Evolutionary conservation across 2,888 invertebrate species (phyloP), one percentile per base, ranked within the genome.

Genomic region (Chrysopilus asiliformis): DNA sequence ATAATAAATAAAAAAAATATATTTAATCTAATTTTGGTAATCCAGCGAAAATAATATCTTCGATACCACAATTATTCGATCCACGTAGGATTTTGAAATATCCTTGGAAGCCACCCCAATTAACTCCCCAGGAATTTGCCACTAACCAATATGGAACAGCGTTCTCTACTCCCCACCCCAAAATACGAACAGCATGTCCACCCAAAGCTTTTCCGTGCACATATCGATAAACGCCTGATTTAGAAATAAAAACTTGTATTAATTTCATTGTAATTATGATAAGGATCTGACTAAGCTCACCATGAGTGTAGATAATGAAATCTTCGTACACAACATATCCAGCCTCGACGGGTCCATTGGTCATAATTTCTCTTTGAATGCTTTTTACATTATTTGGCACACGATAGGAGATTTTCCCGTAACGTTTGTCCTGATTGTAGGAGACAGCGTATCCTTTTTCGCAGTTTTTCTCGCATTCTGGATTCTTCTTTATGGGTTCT

Each of bases 41-140:
- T 24, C 83, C 83, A 36, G 81, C 79, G 7, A 71, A 68, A 36
- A 82, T 73, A 18, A 70, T 60, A 46, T 70, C 68, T 58, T 84
- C 83, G 49, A 84, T 82, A 9, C 79, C 80, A 51, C 81, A 81
- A 50, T 83, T 78, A 55, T 83, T 75, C 41, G 66, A 57, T 3
- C 91, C 91, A 40, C 90, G 72, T 14, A 82, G 64, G 44, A 91
- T 89, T 63, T 86, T 87, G 68, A 91, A 89, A 64, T 71, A 86
- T 4, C 89, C 87, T 55, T 76, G 71, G 56, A 83, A 78, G 45
- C 79, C 76, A 46, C 91, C 91, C 91, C 91, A 93, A 59, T 91
- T 91, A 1, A 71, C 68, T 65, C 93, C 91, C 91, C 91, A 93
- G 0, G 86, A 89, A 67, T 93, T 93, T 34, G 85, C 87, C 48